Base-by-base conservation (phyloP, 1,140 invertebrate genomes). In the Parasteatoda tepidariorum region DNA sequence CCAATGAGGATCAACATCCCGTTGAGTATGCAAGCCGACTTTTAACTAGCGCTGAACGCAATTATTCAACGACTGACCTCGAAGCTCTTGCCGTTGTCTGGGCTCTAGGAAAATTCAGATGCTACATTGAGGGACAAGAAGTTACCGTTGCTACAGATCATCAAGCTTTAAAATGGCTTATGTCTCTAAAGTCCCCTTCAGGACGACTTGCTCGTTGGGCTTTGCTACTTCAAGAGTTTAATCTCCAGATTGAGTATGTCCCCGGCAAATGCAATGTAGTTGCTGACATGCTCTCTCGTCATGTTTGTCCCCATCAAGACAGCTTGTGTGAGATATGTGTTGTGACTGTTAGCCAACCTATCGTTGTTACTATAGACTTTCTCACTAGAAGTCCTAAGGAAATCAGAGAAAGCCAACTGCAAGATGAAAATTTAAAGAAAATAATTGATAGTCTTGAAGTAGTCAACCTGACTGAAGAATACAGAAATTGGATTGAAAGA, bases 71-170 rank as follows among this genome's bases (percentile, higher is more conserved):
- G 30, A 87, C 86, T 2, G 73, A 87, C 30, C 48, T 74, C 28
- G 87, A 86, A 85, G 34, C 73, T 33, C 66, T 88, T 15, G 87
- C 86, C 48, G 83, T 87, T 28, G 84, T 88, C 11, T 84, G 38
- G 48, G 84, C 85, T 30, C 31, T 86, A 11, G 75, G 85, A 26
- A 76, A 85, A 41, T 88, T 85, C 57, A 48, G 85, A 34, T 64
- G 59, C 3, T 88, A 87, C 41, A n/a, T 89, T 1, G 85, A 84
- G 7, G 86, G 86, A 22, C n/a, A 54, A 38, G 48, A 75, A 41
- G 0, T 75, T 6, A n/a, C 3, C 2, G 71, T 75, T 0, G 71
- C 31, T 15, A 24, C 57, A 2, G n/a, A 75, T 13, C 71, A 61
- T 15, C 31, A 75, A 24, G 24, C 9, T 5, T 11, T 79, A 28